Conservation (phyloP, 2,888 invertebrate genomes). For the Barypeithes pellucidus region DNA sequence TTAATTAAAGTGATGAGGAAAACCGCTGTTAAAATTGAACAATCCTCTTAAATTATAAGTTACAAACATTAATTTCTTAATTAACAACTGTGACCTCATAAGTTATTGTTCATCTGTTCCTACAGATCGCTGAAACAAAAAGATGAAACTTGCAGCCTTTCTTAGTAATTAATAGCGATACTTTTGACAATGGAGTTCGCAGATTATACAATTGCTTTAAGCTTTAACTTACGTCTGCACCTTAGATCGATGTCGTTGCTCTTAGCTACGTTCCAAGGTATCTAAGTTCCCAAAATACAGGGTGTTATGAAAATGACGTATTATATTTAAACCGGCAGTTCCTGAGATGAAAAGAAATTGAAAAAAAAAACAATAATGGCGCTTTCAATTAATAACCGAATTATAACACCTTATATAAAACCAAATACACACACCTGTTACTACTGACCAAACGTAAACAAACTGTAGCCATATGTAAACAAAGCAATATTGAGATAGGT, state of each 20-base stretch:
- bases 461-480: no score
- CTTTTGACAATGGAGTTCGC: slow-evolving; percentile 67
- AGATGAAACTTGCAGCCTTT: slow-evolving; percentile 61
- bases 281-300: no score
- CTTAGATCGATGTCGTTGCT: slow-evolving; percentile 42
- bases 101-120: slow-evolving; percentile 69
- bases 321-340: no score
- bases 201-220: slow-evolving; percentile 59
- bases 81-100: slow-evolving; percentile 70
- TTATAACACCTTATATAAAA: no score
- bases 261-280: slow-evolving; percentile 12
- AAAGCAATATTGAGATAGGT: no score
- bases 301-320: no score
- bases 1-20: slow-evolving; percentile 61
- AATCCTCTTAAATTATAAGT: slow-evolving; percentile 64
- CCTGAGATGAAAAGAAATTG: no score
- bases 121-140: slow-evolving; percentile 62
- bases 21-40: slow-evolving; percentile 62
- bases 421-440: no score
- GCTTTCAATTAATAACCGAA: no score
- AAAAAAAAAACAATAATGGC: no score
- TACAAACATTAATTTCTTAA: slow-evolving; percentile 69
- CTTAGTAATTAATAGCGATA: slow-evolving; percentile 67
- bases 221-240: slow-evolving; percentile 41
- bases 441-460: no score